Percentiles rank a stretch among this genome's conserved stretches.
Evolutionary conservation across 2,113 vertebrate species (phyloP).

Genomic region (Chrysemys picta): DNA sequence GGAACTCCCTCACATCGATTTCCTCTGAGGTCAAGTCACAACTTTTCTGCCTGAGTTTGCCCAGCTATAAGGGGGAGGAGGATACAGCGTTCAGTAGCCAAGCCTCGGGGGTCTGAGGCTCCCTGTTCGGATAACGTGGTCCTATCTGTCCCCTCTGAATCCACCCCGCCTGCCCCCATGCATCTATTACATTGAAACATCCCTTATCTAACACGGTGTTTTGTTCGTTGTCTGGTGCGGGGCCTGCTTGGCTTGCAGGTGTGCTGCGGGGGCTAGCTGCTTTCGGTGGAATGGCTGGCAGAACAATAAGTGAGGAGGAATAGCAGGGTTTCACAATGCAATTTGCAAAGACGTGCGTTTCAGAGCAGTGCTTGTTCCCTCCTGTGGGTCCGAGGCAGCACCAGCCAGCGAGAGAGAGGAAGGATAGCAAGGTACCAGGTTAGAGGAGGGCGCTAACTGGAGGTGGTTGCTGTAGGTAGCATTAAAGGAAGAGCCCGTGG

Average conservation of each 20-base stretch:
- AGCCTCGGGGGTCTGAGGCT: background rate
- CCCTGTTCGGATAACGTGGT: no score
- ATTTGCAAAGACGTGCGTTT: background rate
- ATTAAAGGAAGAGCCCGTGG: background rate
- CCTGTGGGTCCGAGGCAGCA: background rate
- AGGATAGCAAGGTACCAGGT: background rate
- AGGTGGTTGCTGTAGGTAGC: background rate
- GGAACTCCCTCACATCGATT: background rate
- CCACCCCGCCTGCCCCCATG: background rate
- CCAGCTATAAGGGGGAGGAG: background rate
- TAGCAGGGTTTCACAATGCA: background rate
- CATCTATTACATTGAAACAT: background rate
- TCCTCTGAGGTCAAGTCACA: background rate
- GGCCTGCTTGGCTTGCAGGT: background rate
- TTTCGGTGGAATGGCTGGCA: background rate
- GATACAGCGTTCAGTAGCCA: background rate
- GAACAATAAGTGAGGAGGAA: background rate
- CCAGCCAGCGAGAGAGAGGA: background rate
- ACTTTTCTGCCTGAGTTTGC: background rate
- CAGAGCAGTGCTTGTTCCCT: background rate
- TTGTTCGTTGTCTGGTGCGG: no score
- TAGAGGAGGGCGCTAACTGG: background rate
- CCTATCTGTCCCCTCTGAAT: no score
- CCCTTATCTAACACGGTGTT: background rate
- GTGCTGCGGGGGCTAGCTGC: no score